These are phyloP conservation scores for Heliconius eleuchia DNA, from an alignment of 1,140 invertebrate species.

Conservation along the genomic window DNA sequence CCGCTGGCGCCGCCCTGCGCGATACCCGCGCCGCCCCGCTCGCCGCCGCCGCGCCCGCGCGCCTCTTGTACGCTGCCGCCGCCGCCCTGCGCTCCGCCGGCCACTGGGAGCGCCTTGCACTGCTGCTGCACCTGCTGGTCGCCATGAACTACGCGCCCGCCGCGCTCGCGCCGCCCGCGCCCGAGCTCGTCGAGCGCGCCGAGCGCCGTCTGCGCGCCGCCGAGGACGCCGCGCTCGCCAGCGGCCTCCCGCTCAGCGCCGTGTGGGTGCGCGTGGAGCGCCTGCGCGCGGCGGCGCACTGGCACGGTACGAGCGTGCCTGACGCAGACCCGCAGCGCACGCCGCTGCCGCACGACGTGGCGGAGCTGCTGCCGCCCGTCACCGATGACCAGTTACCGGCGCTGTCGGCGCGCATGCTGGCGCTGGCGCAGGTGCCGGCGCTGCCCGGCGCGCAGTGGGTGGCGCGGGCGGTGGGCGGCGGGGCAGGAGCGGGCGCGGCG, in stretches of 20 bases:
- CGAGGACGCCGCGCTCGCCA: slow-evolving; percentile 45
- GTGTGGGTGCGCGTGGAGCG: slow-evolving; percentile 67
- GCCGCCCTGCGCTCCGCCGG: slow-evolving; percentile 51
- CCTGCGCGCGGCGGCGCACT: slow-evolving; percentile 54
- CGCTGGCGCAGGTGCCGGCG: slow-evolving; percentile 40
- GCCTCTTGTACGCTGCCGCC: slow-evolving; percentile 44
- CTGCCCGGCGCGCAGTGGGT: slow-evolving; percentile 31
- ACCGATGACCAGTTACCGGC: slow-evolving; percentile 25
- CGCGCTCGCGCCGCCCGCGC: slow-evolving; percentile 42
- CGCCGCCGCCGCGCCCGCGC: slow-evolving; percentile 45
- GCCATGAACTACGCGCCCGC: slow-evolving; percentile 52
- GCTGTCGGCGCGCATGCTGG: slow-evolving; percentile 24
- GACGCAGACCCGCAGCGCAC: slow-evolving; percentile 53
- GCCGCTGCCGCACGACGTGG: slow-evolving; percentile 55
- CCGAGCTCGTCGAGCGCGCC: slow-evolving; percentile 17
- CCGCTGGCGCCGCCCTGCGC: slow-evolving; percentile 42
- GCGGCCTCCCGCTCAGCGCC: slow-evolving; percentile 54
- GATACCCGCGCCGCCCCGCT: slow-evolving; percentile 33
- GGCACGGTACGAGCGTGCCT: slow-evolving; percentile 40
- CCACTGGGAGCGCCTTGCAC: slow-evolving; percentile 61
- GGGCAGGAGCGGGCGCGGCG: slow-evolving; percentile 28
- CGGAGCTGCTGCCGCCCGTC: slow-evolving; percentile 50
- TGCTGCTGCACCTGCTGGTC: slow-evolving; percentile 57
- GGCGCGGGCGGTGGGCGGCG: slow-evolving; percentile 23
- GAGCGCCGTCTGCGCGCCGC: slow-evolving; percentile 43